A percentile compares a stretch with the other conserved stretches of the same genome.
These are phyloP conservation scores for Sus scrofa DNA, from an alignment of 2,113 vertebrate species.

Conservation along the genomic window DNA sequence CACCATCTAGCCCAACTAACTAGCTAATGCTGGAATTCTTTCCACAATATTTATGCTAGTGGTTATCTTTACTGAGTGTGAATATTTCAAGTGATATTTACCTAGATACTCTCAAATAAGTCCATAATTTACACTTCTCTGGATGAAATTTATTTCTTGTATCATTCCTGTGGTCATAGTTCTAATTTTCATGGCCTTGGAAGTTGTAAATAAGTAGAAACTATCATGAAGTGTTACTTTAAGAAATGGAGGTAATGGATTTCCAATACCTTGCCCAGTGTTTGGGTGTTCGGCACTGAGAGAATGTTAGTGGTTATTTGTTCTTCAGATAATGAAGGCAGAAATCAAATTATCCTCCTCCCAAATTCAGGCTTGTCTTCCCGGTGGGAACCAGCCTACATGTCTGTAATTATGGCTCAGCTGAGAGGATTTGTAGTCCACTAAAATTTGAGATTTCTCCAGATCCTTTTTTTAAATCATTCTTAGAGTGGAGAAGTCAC, in stretches of 20 bases:
- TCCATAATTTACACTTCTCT: neutral
- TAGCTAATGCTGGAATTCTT: neutral
- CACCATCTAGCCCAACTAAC: neutral
- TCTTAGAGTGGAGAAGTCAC: neutral
- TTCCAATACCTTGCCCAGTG: neutral
- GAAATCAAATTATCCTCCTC: neutral
- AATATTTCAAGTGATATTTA: neutral
- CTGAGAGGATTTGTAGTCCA: neutral
- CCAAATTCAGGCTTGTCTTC: neutral
- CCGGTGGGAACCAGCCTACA: neutral
- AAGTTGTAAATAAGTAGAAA: neutral
- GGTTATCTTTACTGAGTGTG: neutral
- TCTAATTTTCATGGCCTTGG: neutral
- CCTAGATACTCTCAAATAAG: neutral
- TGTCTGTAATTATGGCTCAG: neutral
- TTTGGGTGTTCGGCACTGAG: neutral
- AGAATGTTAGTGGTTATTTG: conserved; percentile 8
- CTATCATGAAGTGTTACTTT: neutral
- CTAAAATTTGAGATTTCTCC: neutral
- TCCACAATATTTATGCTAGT: neutral
- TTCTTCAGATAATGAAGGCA: neutral
- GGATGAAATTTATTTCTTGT: neutral
- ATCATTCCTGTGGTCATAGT: neutral
- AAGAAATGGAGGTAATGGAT: neutral
- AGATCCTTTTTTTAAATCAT: neutral